phyloP scores from a whole-genome alignment of 2,113 vertebrate genomes.

The Carettochelys insculpta region DNA sequence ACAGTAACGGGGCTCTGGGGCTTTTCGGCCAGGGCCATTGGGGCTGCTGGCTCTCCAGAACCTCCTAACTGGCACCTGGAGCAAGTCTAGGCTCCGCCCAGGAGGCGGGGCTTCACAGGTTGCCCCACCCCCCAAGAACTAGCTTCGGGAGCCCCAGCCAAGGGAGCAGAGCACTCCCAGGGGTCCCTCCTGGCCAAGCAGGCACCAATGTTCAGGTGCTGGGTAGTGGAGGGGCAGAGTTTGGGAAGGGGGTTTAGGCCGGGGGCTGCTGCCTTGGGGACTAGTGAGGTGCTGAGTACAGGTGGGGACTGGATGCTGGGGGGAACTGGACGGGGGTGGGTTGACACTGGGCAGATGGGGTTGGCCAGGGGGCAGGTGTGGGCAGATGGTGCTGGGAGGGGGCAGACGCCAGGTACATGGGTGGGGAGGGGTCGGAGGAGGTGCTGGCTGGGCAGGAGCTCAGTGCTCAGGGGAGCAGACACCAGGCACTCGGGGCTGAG shows the following conservation, averaged over 20 bases:
- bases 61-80: background rate
- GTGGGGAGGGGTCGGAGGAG: background rate
- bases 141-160: background rate
- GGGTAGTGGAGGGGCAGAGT: too few species aligned
- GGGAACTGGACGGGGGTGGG: too few species aligned
- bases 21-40: too few species aligned
- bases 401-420: too few species aligned
- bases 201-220: background rate
- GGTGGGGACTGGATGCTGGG: background rate
- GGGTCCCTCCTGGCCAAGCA: background rate
- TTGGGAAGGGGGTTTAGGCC: background rate
- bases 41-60: background rate
- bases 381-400: too few species aligned
- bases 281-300: too few species aligned
- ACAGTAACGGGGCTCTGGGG: too few species aligned
- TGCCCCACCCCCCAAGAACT: background rate
- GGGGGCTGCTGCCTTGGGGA: background rate
- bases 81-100: background rate
- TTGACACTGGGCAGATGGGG: too few species aligned
- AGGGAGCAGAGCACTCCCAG: background rate
- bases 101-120: background rate
- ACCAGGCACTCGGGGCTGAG: too few species aligned
- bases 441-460: too few species aligned
- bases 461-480: background rate
- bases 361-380: too few species aligned